These are phyloP conservation scores for Cephus runcator DNA, from an alignment of 2,888 invertebrate species.

Conservation along the genomic window DNA sequence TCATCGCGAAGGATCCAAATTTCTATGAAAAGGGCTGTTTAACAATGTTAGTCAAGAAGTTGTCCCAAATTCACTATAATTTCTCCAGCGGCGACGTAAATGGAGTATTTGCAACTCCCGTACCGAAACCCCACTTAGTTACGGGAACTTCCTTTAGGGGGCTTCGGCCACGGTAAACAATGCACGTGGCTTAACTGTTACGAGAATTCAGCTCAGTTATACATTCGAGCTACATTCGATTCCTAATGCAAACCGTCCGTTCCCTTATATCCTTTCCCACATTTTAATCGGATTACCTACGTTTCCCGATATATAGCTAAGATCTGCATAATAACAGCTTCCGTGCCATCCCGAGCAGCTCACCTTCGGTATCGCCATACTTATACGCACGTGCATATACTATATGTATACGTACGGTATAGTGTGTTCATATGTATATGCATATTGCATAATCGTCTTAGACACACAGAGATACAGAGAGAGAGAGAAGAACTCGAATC, in stretches of 20 bases:
- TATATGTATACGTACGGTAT: neutral
- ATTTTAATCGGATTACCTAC: constrained; percentile 47
- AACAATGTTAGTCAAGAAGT: neutral
- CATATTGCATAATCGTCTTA: neutral
- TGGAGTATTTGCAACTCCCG: neutral
- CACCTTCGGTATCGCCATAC: neutral
- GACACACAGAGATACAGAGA: neutral
- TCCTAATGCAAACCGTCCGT: neutral
- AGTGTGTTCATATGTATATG: neutral
- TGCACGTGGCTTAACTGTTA: neutral
- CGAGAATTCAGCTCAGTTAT: neutral
- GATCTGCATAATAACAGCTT: constrained; percentile 38
- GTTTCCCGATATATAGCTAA: constrained; percentile 36
- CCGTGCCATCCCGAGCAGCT: neutral
- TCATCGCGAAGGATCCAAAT: neutral
- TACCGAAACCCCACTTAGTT: constrained; percentile 4
- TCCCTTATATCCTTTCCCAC: constrained; percentile 36
- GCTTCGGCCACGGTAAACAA: neutral
- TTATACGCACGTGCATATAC: neutral
- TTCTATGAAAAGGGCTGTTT: neutral
- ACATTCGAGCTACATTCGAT: neutral
- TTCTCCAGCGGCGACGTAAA: neutral
- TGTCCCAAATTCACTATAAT: neutral
- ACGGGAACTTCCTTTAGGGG: constrained; percentile 9
- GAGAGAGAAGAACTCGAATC: neutral